Evolutionary conservation across 2,113 vertebrate genomes (phyloP).

Genomic region (Pardalotus punctatus): DNA sequence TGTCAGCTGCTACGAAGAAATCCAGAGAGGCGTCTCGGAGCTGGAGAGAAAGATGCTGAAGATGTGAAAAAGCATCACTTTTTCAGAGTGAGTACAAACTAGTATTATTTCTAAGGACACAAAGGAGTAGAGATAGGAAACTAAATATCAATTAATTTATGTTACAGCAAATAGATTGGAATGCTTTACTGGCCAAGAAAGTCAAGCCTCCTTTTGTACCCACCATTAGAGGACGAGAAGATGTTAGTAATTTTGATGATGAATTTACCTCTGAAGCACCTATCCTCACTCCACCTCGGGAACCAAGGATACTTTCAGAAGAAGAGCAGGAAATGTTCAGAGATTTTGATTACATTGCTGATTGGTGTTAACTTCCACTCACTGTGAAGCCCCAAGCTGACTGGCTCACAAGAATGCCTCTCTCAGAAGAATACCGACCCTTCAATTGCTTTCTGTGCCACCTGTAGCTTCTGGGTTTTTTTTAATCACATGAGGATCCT

Average conservation of each 20-base stretch:
- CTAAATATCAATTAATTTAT: slow-evolving; percentile 1
- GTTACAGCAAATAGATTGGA: slow-evolving; percentile 90
- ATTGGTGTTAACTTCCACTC: slow-evolving; percentile 89
- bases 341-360: slow-evolving; percentile 98
- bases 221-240: slow-evolving; percentile 87
- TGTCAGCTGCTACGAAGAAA: slow-evolving; percentile 91
- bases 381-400: slow-evolving; percentile 85
- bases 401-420: slow-evolving; percentile 72
- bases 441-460: slow-evolving; percentile 81
- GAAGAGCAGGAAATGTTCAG: slow-evolving; percentile 94
- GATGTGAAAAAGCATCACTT: slow-evolving; percentile 98
- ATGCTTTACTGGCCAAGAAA: slow-evolving; percentile 90
- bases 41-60: slow-evolving; percentile 93
- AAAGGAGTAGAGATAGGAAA: background rate
- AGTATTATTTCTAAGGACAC: background rate
- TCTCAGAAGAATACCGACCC: slow-evolving; percentile 58
- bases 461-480: slow-evolving; percentile 72
- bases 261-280: slow-evolving; percentile 98
- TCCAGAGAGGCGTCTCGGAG: slow-evolving; percentile 93
- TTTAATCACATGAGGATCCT: slow-evolving; percentile 74
- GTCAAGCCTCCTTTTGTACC: slow-evolving; percentile 96
- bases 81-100: slow-evolving; percentile 84
- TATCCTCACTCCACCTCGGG: slow-evolving; percentile 93
- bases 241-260: slow-evolving; percentile 98
- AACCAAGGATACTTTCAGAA: slow-evolving; percentile 87